Percentiles rank a stretch among this genome's conserved stretches.
phyloP scores from a whole-genome alignment of 1,140 invertebrate species.

The Linepithema humile region DNA sequence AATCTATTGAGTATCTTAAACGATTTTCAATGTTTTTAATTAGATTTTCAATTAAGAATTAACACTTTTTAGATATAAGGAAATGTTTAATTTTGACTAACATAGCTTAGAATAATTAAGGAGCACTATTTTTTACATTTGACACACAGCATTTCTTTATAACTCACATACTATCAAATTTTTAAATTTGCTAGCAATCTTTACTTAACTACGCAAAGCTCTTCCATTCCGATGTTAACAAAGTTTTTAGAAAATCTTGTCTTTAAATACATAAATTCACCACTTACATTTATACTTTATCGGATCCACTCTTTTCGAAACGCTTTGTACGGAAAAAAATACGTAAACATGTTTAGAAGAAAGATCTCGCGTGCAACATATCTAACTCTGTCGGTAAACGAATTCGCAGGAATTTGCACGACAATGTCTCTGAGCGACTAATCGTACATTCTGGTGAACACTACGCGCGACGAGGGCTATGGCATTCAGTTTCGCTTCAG shows the following conservation, averaged over 20 bases:
- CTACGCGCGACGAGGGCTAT: constrained; percentile 92
- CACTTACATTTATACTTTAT: not conserved
- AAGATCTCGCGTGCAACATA: not conserved
- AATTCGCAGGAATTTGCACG: constrained; percentile 88
- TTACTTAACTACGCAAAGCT: too few species aligned
- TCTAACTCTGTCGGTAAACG: not conserved
- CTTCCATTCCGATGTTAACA: too few species aligned
- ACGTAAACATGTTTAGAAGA: constrained; percentile 6
- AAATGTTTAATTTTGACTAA: too few species aligned
- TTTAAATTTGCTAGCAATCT: too few species aligned
- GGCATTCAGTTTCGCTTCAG: constrained; percentile 95
- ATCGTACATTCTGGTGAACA: constrained; percentile 91
- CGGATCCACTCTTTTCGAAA: constrained; percentile 33
- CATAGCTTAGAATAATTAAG: too few species aligned
- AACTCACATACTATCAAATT: too few species aligned
- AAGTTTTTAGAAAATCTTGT: not conserved
- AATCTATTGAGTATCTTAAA: too few species aligned
- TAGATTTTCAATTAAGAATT: too few species aligned
- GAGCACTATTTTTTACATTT: too few species aligned
- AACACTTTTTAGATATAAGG: too few species aligned
- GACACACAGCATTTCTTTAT: too few species aligned
- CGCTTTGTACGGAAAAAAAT: constrained; percentile 23
- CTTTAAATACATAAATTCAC: not conserved
- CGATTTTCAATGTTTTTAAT: too few species aligned
- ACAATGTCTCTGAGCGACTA: constrained; percentile 93